Evolutionary conservation across 2,797 vertebrate species (phyloP).

Genomic region (Poecilia picta): DNA sequence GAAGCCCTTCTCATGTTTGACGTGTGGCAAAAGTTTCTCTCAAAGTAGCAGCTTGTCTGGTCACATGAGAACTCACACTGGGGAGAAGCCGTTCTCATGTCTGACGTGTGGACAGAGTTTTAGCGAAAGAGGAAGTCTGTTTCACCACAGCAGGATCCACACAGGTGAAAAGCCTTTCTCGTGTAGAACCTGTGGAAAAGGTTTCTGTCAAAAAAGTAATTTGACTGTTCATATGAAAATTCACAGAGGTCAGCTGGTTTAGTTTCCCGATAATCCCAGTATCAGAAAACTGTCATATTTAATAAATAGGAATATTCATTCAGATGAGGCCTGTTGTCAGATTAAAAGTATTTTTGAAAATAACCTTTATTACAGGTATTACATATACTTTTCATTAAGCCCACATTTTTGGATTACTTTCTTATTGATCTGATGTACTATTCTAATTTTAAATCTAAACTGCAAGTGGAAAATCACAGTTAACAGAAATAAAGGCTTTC

Average conservation of each 20-base stretch:
- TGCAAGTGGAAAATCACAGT: background rate
- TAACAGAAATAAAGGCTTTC: background rate
- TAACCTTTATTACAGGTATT: background rate
- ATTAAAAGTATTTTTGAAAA: background rate
- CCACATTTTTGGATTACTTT: background rate
- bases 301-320: background rate
- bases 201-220: conserved; percentile 2
- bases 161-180: conserved; percentile 2
- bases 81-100: background rate
- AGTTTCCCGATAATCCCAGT: background rate
- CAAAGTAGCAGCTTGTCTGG: background rate
- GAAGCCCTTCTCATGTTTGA: background rate
- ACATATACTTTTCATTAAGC: background rate
- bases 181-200: background rate
- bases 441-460: background rate
- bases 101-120: background rate
- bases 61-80: conserved; percentile 1
- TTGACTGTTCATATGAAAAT: background rate
- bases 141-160: background rate
- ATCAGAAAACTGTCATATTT: background rate
- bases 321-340: background rate
- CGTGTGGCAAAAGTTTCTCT: background rate
- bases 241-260: background rate
- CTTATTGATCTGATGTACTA: background rate
- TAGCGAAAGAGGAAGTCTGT: background rate